A percentile compares a stretch with the other conserved stretches of the same genome.
phyloP scores from a whole-genome alignment of 1,140 invertebrate species.

The Magallana gigas region DNA sequence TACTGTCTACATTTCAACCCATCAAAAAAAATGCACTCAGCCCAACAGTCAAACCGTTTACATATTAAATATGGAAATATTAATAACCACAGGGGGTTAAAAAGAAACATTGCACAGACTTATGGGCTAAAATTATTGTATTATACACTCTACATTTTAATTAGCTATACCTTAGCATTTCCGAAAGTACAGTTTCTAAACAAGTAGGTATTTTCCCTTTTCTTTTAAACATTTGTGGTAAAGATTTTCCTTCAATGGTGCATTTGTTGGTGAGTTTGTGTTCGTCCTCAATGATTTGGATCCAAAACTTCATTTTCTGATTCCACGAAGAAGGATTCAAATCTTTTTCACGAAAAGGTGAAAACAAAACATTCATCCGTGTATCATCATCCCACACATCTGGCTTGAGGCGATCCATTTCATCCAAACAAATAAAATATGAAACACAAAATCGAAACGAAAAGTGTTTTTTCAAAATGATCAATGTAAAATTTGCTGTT shows the following conservation, averaged over 20 bases:
- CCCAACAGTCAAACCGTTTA: too few species aligned
- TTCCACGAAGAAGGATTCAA: conserved; percentile 74
- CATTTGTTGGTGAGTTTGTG: conserved; percentile 50
- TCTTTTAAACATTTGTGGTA: conserved; percentile 64
- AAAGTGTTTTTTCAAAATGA: background rate
- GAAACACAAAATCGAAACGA: background rate
- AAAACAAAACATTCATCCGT: conserved; percentile 74
- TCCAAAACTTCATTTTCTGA: conserved; percentile 74
- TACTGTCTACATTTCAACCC: too few species aligned
- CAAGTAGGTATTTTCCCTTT: conserved; percentile 70
- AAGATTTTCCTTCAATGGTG: conserved; percentile 58
- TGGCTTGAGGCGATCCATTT: conserved; percentile 38
- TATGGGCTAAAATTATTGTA: too few species aligned
- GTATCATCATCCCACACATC: conserved; percentile 70
- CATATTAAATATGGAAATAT: too few species aligned
- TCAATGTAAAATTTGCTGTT: background rate
- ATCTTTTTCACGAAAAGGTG: conserved; percentile 71
- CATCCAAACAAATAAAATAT: background rate
- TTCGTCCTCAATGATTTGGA: conserved; percentile 59
- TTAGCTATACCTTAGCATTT: conserved; percentile 67
- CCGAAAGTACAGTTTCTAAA: conserved; percentile 65
- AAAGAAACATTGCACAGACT: too few species aligned
- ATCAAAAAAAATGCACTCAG: too few species aligned
- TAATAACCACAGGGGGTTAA: too few species aligned
- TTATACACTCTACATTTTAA: too few species aligned